Evolutionary conservation across 2,888 invertebrate species (phyloP).

Genomic region (Apodemia mormo): DNA sequence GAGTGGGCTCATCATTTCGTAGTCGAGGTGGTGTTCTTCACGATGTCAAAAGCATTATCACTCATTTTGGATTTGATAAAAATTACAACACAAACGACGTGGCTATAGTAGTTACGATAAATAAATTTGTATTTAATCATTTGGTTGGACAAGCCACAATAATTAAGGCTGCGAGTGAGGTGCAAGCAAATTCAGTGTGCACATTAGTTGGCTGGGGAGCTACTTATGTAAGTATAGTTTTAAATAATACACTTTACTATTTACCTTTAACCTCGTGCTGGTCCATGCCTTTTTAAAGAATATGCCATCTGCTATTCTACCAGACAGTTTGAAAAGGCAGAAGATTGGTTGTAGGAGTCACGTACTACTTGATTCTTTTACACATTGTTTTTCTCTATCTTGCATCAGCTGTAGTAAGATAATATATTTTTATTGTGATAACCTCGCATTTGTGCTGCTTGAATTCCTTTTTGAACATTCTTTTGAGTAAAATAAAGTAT

Average conservation of each 20-base stretch:
- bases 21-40: constrained; percentile 59
- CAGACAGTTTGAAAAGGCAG: not conserved
- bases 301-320: too few species aligned
- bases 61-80: constrained; percentile 59
- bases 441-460: too few species aligned
- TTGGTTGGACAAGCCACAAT: constrained; percentile 64
- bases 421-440: too few species aligned
- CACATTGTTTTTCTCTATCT: too few species aligned
- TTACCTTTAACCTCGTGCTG: too few species aligned
- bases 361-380: too few species aligned
- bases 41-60: constrained; percentile 58
- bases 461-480: too few species aligned
- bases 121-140: constrained; percentile 51
- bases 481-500: too few species aligned
- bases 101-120: constrained; percentile 56
- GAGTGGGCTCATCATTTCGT: constrained; percentile 67
- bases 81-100: constrained; percentile 65
- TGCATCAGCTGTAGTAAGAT: too few species aligned
- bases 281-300: too few species aligned
- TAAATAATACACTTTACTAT: not conserved
- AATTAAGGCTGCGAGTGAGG: constrained; percentile 57
- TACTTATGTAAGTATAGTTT: constrained; percentile 50
- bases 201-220: constrained; percentile 71
- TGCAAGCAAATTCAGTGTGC: constrained; percentile 54
- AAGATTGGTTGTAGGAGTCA: not conserved